Evolutionary conservation across 2,797 vertebrate genomes (phyloP), one percentile per base, ranked within the genome.

Genomic region (Salarias fasciatus): DNA sequence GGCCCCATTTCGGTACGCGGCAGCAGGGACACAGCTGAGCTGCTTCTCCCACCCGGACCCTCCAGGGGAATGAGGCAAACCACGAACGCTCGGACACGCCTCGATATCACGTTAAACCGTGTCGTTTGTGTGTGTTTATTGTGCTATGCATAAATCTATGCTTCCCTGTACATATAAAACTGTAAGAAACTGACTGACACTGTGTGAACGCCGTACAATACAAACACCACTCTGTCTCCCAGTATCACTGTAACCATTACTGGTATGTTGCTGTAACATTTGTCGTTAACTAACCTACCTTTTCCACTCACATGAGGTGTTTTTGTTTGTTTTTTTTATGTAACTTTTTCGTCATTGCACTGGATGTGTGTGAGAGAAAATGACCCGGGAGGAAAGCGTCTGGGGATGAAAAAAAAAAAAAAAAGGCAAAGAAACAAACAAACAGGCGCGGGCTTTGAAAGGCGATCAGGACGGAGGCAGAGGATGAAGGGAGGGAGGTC

Each of bases 281-380:
- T 69, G 67, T 65, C 8, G 6, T 69, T 45, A 14, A 84, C 81
- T 80, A 86, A 88, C 70, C 73, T 56, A 69, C 46, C 48, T 75
- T 81, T 69, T 65, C 67, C 69, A 60, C 42, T 76, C 64, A 75
- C 60, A 35, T 46, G 41, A 11, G n/a, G 47, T 75, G 58, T 47
- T 30, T 6, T 40, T 57, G 9, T 54, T 35, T 37, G 37, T 30
- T 36, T 55, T 24, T 24, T 11, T 28, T 14, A 52, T 49, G 42
- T 56, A 72, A 24, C 18, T 50, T 66, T 73, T 79, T 83, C 63
- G 85, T 88, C 75, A 49, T 85, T 83, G 86, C 86, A 89, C 86
- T 89, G 87, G 86, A 89, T 71, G 82, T 54, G 53, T 77, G 57
- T 38, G 18, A 73, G 74, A 77, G 60, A 78, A 76, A 75, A 82